Evolutionary conservation across 2,888 invertebrate genomes (phyloP), one percentile per base, ranked within the genome.

Genomic region (Dioctria rufipes): DNA sequence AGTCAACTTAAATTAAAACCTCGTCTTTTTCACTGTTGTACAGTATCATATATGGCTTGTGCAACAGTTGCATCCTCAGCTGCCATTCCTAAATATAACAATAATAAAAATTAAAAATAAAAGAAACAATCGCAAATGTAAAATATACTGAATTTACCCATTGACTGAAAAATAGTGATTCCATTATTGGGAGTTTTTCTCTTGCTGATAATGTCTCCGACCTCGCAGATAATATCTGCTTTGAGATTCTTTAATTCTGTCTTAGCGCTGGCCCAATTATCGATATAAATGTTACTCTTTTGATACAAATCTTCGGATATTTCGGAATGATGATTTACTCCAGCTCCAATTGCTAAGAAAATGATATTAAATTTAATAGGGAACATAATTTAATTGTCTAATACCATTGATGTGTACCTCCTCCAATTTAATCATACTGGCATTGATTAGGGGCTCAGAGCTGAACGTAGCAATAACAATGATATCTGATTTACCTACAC

Each of bases 341-440:
- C 91, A 13, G 91, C 92, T 11, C 93, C 93, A 65, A 93, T 90
- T 83, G 92, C 93, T 93, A 84, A 81, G 58, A 54, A 54, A 54
- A n/a, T n/a, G 46, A 46, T 25, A 25, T 39, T 9, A 61, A 39
- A 39, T 37, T 42, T 43, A 54, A 8, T 51, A 43, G 60, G 51
- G n/a, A 13, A 25, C 11, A 46, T 25, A 25, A 25, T 25, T 25
- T 25, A 81, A 58, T 60, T 37, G 4, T 49, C 25, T 82, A 85
- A 85, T 86, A 92, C 93, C 92, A 87, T 93, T 93, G 40, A 93
- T 91, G 85, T 93, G 93, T 4, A 90, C 90, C 54, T 91, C 90
- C 6, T 91, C 90, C 6, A 86, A 84, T 2, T 83, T 81, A 3
- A 92, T 86, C 91, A 92, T 92, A 40, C 88, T 87, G 3, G 85